Conservation (phyloP, 2,888 invertebrate genomes). For the Nomada fabriciana region DNA sequence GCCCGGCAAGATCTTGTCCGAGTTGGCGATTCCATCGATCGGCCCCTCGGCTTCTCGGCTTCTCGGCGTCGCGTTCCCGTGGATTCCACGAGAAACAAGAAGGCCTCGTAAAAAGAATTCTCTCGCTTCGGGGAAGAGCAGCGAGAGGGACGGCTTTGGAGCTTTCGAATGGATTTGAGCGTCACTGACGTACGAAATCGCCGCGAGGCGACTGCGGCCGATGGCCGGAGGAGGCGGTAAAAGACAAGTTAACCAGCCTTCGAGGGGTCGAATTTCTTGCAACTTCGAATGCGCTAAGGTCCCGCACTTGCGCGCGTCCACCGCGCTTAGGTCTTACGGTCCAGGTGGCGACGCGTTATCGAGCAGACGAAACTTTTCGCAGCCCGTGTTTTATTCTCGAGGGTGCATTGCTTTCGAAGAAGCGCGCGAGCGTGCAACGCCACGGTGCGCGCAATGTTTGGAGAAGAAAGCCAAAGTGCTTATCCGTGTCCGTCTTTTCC, state of each 20-base stretch:
- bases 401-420: background rate
- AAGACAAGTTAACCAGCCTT: conserved; percentile 62
- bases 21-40: conserved; percentile 38
- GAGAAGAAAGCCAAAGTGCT: conserved; percentile 16
- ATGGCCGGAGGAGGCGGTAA: conserved; percentile 49
- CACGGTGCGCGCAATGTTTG: background rate
- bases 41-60: background rate
- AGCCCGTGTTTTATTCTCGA: background rate
- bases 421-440: background rate
- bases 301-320: no score
- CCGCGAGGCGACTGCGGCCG: conserved; percentile 62
- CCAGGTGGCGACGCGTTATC: background rate
- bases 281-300: conserved; percentile 30
- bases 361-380: background rate
- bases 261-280: conserved; percentile 68
- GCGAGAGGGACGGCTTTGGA: background rate
- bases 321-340: conserved; percentile 17
- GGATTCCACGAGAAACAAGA: conserved; percentile 13
- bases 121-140: background rate
- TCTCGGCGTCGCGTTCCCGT: conserved; percentile 23
- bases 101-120: conserved; percentile 16
- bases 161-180: conserved; percentile 50
- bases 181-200: conserved; percentile 61
- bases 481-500: conserved; percentile 10
- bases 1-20: conserved; percentile 37